phyloP scores from a whole-genome alignment of 2,113 vertebrate species.

The Daphoenositta chrysoptera region DNA sequence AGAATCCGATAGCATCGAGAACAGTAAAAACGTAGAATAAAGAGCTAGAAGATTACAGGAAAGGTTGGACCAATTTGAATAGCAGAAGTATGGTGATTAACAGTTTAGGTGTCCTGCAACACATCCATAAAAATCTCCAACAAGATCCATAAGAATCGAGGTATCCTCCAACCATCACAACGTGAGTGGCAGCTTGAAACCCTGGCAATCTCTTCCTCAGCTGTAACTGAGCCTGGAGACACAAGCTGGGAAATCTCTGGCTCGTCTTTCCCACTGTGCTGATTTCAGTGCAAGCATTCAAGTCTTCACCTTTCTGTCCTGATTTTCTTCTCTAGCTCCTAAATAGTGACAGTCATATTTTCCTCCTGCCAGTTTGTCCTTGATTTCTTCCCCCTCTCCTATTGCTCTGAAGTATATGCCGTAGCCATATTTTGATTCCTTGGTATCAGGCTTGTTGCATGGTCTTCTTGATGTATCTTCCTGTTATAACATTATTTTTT shows the following conservation, averaged over 20 bases:
- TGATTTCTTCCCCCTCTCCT: neutral
- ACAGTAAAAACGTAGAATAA: neutral
- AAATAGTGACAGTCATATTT: neutral
- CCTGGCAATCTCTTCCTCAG: neutral
- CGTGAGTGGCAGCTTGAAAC: accelerated
- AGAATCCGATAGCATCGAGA: neutral
- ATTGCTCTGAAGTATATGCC: neutral
- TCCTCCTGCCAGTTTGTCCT: neutral
- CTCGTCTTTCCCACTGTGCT: neutral
- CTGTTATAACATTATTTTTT: neutral
- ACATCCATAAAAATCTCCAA: neutral
- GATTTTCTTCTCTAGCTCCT: neutral
- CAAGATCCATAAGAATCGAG: neutral
- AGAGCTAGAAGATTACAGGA: neutral
- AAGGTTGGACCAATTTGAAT: neutral
- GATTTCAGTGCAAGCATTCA: neutral
- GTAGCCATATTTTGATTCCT: neutral
- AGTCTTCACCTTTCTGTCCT: neutral
- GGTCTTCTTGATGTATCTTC: neutral
- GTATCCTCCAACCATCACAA: neutral
- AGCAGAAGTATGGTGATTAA: neutral
- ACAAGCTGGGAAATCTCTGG: neutral
- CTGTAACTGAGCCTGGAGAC: neutral
- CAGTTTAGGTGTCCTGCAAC: neutral
- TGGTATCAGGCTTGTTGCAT: neutral